Conservation (phyloP, 2,888 invertebrate species). For the Antitype chi region DNA sequence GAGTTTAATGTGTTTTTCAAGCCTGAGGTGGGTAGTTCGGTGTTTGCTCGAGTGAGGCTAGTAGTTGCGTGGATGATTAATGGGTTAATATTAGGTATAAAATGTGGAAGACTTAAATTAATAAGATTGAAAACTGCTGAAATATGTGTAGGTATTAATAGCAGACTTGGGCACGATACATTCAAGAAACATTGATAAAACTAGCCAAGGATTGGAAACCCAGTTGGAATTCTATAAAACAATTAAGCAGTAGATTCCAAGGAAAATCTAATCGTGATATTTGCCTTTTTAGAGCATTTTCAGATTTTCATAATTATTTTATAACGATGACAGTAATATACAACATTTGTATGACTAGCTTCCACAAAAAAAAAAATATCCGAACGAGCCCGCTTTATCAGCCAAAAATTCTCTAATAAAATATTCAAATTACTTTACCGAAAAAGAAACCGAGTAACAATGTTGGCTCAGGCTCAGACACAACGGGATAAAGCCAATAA, state of each 20-base stretch:
- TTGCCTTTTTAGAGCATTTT: background rate
- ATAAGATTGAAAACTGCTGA: no score
- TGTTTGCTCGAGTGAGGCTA: conserved; percentile 23
- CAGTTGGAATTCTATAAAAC: background rate
- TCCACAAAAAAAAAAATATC: conserved; percentile 38
- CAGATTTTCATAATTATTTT: background rate
- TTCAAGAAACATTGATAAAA: background rate
- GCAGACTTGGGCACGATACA: background rate
- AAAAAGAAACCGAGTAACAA: conserved; percentile 74
- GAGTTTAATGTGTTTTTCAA: conserved; percentile 52
- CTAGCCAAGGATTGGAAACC: background rate
- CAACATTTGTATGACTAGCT: background rate
- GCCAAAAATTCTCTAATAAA: conserved; percentile 69
- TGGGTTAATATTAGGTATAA: background rate
- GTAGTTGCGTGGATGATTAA: conserved; percentile 3
- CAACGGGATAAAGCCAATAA: conserved; percentile 83
- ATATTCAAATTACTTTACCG: conserved; percentile 74
- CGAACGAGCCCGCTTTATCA: conserved; percentile 49
- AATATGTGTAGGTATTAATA: background rate
- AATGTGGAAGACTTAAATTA: background rate
- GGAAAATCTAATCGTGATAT: background rate
- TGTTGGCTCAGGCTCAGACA: conserved; percentile 75
- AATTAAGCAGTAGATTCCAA: background rate
- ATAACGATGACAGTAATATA: background rate
- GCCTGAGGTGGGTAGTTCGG: conserved; percentile 43